These are phyloP conservation scores for Parnassius smintheus DNA, from an alignment of 2,888 invertebrate species.

Conservation along the genomic window DNA sequence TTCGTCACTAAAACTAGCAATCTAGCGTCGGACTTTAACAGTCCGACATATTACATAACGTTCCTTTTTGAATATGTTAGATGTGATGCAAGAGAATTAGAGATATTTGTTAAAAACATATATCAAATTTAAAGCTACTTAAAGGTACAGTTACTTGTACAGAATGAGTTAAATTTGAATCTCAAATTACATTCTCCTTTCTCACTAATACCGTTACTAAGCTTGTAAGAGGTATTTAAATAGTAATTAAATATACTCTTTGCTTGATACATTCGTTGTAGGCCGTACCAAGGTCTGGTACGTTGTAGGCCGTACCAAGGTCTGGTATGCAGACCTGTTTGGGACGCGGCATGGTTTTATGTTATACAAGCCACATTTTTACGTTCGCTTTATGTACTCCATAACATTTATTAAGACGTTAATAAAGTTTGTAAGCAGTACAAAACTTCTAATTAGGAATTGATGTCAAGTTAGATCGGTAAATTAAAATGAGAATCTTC, in stretches of 20 bases:
- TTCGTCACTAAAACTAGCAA: too few relatives aligned
- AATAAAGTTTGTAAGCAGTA: not conserved
- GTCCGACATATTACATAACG: too few relatives aligned
- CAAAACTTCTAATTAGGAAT: conserved; percentile 12
- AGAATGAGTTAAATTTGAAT: conserved; percentile 13
- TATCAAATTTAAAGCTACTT: too few relatives aligned
- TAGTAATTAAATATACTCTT: conserved; percentile 9
- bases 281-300: conserved; percentile 29
- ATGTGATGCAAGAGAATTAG: too few relatives aligned
- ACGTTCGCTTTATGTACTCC: conserved; percentile 1
- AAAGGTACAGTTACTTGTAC: not conserved
- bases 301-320: conserved; percentile 24
- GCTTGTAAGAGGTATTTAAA: not conserved
- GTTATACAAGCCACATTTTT: conserved; percentile 6
- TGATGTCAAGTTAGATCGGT: conserved; percentile 1
- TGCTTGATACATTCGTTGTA: conserved; percentile 1
- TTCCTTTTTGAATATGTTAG: too few relatives aligned
- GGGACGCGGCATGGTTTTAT: conserved; percentile 4
- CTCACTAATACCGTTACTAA: conserved; percentile 4
- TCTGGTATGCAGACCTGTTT: conserved; percentile 27
- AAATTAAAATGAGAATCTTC: too few relatives aligned
- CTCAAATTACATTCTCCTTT: conserved; percentile 14
- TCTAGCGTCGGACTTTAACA: too few relatives aligned
- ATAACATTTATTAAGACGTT: not conserved
- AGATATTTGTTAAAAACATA: too few relatives aligned